Conservation (phyloP, 2,797 vertebrate genomes). For the Antennarius maculatus region DNA sequence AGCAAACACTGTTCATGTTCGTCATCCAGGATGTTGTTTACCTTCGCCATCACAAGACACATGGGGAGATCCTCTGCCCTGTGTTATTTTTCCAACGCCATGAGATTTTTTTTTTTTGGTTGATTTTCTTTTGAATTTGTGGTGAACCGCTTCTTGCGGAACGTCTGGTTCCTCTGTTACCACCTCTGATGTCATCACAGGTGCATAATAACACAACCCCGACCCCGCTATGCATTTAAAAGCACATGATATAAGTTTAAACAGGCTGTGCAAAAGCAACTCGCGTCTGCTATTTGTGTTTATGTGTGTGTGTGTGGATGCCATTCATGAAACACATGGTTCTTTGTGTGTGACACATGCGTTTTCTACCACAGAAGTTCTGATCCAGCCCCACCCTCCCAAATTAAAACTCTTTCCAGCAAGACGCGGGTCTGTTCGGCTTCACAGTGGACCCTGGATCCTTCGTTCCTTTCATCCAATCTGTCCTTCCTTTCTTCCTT, state of each 20-base stretch:
- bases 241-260: too few species aligned
- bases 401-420: constrained; percentile 64
- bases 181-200: too few species aligned
- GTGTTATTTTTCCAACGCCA: too few species aligned
- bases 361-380: constrained; percentile 49
- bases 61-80: too few species aligned
- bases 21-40: constrained; percentile 6
- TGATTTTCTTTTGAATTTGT: too few species aligned
- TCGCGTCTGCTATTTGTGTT: constrained; percentile 18
- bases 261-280: not conserved
- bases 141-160: too few species aligned
- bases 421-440: constrained; percentile 45
- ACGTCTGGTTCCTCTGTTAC: too few species aligned
- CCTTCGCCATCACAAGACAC: too few species aligned
- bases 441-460: constrained; percentile 17
- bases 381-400: constrained; percentile 48
- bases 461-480: constrained; percentile 21
- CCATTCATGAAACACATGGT: constrained; percentile 62
- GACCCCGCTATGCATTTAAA: too few species aligned
- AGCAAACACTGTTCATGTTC: not conserved
- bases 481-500: constrained; percentile 28
- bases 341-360: constrained; percentile 68
- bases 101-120: too few species aligned
- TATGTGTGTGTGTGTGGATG: constrained; percentile 5
- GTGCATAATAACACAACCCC: too few species aligned